Conservation (phyloP, 1,140 invertebrate genomes). For the Leptinotarsa texana region DNA sequence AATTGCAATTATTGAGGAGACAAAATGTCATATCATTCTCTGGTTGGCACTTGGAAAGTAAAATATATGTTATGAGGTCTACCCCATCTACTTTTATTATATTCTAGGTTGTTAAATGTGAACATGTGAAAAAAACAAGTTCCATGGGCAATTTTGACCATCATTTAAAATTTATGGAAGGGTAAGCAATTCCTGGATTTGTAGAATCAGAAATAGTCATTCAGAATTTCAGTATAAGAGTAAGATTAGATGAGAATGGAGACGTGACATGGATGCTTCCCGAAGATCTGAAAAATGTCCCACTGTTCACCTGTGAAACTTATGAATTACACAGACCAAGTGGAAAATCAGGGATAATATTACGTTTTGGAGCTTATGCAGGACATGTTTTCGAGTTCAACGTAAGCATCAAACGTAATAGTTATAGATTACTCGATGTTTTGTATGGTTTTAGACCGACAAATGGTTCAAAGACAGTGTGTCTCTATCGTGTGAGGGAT, state of each 20-base stretch:
- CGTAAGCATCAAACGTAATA: slow-evolving; percentile 51
- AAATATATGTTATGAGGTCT: slow-evolving; percentile 13
- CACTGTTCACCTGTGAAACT: slow-evolving; percentile 69
- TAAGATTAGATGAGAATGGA: slow-evolving; percentile 66
- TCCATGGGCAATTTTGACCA: slow-evolving; percentile 2
- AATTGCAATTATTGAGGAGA: too few relatives aligned
- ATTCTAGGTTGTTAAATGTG: slow-evolving; percentile 25
- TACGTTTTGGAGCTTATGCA: slow-evolving; percentile 66
- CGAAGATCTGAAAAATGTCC: slow-evolving; percentile 62
- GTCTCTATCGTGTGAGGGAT: slow-evolving; percentile 65
- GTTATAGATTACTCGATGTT: too few relatives aligned
- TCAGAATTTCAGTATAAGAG: slow-evolving; percentile 61
- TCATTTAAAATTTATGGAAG: slow-evolving; percentile 58
- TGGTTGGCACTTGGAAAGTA: slow-evolving; percentile 57
- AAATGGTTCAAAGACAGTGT: slow-evolving; percentile 60
- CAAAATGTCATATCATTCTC: neutral
- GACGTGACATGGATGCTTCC: slow-evolving; percentile 68
- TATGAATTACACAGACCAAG: slow-evolving; percentile 61
- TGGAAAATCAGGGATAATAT: slow-evolving; percentile 41
- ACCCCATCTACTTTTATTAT: slow-evolving; percentile 6
- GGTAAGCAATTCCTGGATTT: slow-evolving; percentile 52
- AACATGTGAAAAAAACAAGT: neutral
- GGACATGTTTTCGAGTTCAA: slow-evolving; percentile 70
- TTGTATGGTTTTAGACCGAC: slow-evolving; percentile 33
- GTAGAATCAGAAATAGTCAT: slow-evolving; percentile 13